These are phyloP conservation scores for Atlantisia rogersi DNA, from an alignment of 2,113 vertebrate genomes.

Conservation along the genomic window DNA sequence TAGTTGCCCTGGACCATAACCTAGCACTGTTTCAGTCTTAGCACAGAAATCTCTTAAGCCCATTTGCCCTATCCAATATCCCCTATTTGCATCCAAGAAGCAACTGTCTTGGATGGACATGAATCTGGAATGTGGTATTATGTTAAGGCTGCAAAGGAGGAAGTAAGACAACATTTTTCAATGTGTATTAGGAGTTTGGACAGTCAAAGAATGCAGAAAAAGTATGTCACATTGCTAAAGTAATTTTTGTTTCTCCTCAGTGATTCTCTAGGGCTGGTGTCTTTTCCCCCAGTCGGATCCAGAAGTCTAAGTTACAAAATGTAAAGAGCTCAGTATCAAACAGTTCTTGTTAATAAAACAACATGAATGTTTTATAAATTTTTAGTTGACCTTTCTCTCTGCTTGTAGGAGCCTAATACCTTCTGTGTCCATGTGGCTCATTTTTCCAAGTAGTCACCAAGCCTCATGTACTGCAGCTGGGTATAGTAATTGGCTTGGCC, in stretches of 20 bases:
- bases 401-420: rapidly evolving
- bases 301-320: neutral
- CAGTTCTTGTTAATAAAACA: neutral
- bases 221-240: neutral
- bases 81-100: neutral
- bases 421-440: neutral
- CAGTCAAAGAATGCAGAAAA: neutral
- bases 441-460: neutral
- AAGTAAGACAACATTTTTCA: neutral
- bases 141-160: neutral
- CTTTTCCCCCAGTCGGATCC: neutral
- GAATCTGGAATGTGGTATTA: neutral
- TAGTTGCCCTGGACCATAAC: neutral
- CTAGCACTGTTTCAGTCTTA: neutral
- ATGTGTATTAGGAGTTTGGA: neutral
- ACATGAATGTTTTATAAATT: neutral
- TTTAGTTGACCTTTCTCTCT: neutral
- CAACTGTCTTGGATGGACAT: neutral
- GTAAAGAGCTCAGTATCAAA: neutral
- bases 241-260: neutral
- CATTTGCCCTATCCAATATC: neutral
- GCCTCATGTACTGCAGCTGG: neutral
- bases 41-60: neutral
- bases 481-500: neutral
- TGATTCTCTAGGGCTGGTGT: neutral